Evolutionary conservation across 2,888 invertebrate genomes (phyloP), one percentile per base, ranked within the genome.

Genomic region (Nemoura dubitans): DNA sequence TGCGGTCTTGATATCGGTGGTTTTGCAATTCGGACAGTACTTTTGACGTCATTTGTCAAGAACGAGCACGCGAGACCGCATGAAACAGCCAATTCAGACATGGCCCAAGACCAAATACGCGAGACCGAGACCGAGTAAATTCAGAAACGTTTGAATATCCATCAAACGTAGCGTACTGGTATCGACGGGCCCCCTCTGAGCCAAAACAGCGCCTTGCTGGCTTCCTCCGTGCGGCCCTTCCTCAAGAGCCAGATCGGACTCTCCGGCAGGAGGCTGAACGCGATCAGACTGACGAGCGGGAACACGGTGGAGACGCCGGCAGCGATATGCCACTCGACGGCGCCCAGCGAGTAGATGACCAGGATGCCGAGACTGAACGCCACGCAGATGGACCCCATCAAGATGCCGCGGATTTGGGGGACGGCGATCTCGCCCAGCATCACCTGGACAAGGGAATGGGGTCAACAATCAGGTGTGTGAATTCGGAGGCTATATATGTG

Each of bases 371-470:
- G 91, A 0, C 96, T 95, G 89, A 96, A 96, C 25, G 96, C 95
- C 29, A 95, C 95, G 89, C 95, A 95, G 0, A 95, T 95, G 0
- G 94, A 94, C 25, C 95, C 95, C 42, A 95, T 94, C 14, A 96
- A 92, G 84, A 94, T 91, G 3, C 96, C 95, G 87, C 96, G 93
- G 25, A 96, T 90, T 89, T 94, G 93, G 27, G 96, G 95, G 89
- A 96, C 95, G 0, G 96, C 94, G 88, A 95, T 95, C 92, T 96
- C 96, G 2, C 96, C 95, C 88, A 96, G 93, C 88, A 96, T 93
- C 1, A 96, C 95, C 96, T 96, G 91, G 0, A 91, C 2, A 14
- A 76, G 76, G n/a, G n/a, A n/a, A n/a, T 16, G 21, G 76, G 90
- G 89, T 36, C 10, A 36, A 36, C 36, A n/a, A n/a, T n/a, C n/a